Evolutionary conservation across 2,888 invertebrate genomes (phyloP).

Genomic region (Tanytarsus gracilentus): DNA sequence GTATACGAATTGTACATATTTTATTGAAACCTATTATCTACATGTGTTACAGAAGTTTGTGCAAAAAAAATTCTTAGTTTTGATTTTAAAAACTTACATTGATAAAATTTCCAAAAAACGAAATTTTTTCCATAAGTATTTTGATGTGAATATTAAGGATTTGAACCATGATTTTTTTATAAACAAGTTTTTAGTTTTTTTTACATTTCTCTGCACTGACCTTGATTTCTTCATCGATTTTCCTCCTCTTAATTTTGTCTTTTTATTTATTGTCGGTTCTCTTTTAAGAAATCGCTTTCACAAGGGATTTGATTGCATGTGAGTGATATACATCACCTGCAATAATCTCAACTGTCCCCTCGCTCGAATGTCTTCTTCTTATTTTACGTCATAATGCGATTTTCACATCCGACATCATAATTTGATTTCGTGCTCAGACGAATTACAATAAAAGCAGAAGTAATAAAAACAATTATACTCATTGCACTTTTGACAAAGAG

Average conservation of each 20-base stretch:
- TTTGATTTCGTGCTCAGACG: slow-evolving; percentile 19
- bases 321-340: neutral
- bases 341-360: neutral
- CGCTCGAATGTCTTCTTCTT: neutral
- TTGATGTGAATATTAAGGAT: too few relatives aligned
- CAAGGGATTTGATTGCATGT: slow-evolving; percentile 3
- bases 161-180: too few relatives aligned
- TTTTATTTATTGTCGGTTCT: neutral
- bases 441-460: slow-evolving; percentile 18
- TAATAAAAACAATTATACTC: slow-evolving; percentile 23
- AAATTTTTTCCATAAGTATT: too few relatives aligned
- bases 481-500: slow-evolving; percentile 3
- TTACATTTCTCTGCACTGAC: neutral
- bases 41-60: slow-evolving; percentile 18
- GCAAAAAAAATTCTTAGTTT: neutral
- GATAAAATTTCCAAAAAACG: neutral
- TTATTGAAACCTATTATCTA: slow-evolving; percentile 22
- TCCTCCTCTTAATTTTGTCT: neutral
- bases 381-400: neutral
- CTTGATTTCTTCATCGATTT: slow-evolving; percentile 26
- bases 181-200: too few relatives aligned
- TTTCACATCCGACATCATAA: neutral
- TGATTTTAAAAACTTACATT: neutral
- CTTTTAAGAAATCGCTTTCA: slow-evolving; percentile 1
- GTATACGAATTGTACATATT: too few relatives aligned